Percentiles rank a stretch among this genome's conserved stretches.
phyloP scores from a whole-genome alignment of 2,888 invertebrate genomes.

The Pharmacophagus antenor region DNA sequence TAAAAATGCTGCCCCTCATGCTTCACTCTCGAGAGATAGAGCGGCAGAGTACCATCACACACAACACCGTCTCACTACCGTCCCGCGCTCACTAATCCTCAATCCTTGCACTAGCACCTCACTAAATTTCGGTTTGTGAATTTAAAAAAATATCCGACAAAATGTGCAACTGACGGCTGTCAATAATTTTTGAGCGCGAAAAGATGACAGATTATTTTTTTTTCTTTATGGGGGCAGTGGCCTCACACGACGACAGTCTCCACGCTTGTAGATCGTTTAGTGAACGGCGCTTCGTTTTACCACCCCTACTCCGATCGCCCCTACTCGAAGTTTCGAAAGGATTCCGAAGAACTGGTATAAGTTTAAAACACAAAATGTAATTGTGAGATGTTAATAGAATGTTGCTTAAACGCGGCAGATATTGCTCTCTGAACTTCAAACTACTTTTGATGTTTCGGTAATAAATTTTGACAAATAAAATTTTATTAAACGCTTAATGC shows the following conservation, averaged over 20 bases:
- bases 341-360: constrained; percentile 54
- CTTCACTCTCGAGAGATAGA: constrained; percentile 68
- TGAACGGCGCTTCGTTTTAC: constrained; percentile 68
- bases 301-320: constrained; percentile 72
- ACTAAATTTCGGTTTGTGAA: constrained; percentile 37
- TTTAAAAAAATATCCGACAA: constrained; percentile 40
- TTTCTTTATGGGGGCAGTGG: constrained; percentile 49
- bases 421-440: constrained; percentile 5
- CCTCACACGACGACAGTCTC: constrained; percentile 60
- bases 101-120: constrained; percentile 42
- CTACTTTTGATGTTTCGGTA: constrained; percentile 8
- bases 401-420: constrained; percentile 55
- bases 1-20: constrained; percentile 70
- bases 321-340: constrained; percentile 75
- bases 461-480: constrained; percentile 7
- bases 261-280: constrained; percentile 62
- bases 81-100: constrained; percentile 50
- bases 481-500: not conserved
- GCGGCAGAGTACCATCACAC: constrained; percentile 76
- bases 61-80: constrained; percentile 50
- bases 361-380: constrained; percentile 46
- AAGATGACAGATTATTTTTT: constrained; percentile 41
- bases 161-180: constrained; percentile 38
- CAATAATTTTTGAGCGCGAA: constrained; percentile 33
- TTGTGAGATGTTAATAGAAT: constrained; percentile 58